Evolutionary conservation across 2,113 vertebrate species (phyloP).

Genomic region (Syngnathus typhle): DNA sequence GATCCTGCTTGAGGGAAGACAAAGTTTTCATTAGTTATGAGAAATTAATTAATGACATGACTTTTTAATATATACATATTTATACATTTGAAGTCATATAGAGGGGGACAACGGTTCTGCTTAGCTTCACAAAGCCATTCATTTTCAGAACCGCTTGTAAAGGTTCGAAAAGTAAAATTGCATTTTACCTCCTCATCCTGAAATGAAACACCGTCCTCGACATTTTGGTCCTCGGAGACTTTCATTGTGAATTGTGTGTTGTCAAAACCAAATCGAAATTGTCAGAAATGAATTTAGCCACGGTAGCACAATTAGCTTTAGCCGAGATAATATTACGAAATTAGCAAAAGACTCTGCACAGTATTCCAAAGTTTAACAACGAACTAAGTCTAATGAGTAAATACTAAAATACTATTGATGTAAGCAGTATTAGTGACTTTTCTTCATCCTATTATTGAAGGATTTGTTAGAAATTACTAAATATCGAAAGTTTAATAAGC

Average conservation of each 20-base stretch:
- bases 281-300: not conserved
- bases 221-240: conserved; percentile 80
- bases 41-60: not conserved
- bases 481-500: too few species aligned
- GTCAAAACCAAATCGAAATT: not conserved
- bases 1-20: conserved; percentile 72
- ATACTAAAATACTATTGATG: not conserved
- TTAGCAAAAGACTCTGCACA: not conserved
- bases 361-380: not conserved
- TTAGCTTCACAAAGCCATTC: too few species aligned
- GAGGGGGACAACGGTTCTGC: too few species aligned
- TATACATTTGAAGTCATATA: too few species aligned
- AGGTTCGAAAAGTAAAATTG: not conserved
- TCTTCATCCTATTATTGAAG: too few species aligned
- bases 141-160: not conserved
- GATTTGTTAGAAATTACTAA: too few species aligned
- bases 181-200: conserved; percentile 85
- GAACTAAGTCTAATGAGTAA: not conserved
- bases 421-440: not conserved
- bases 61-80: too few species aligned
- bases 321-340: not conserved
- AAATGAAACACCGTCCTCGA: conserved; percentile 77
- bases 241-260: conserved; percentile 71
- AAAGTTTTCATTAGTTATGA: not conserved
- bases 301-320: not conserved